Base-by-base conservation (phyloP, 2,888 invertebrate species). In the Brenthis hecate region DNA sequence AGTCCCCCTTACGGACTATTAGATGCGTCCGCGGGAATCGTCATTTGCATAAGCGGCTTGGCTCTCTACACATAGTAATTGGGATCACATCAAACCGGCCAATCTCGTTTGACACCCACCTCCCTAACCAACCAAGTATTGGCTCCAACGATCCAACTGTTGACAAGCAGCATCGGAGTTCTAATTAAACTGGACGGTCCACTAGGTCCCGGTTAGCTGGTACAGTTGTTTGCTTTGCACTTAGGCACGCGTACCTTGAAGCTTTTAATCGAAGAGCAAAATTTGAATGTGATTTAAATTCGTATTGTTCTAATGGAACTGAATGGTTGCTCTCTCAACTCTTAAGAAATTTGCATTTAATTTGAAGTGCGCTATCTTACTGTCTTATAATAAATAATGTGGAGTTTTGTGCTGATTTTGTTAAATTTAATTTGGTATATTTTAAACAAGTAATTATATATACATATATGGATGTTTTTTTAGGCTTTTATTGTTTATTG, bases 21-120 rank as follows among this genome's bases (percentile, higher is more conserved):
- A 92, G 91, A 87, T 84, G 88, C 85, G 91, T 92, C 87, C 91
- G 88, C 90, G 88, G 86, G 86, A 87, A 87, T 87, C 88, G 86
- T 86, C 88, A 92, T 92, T 92, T 92, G 91, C 92, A 92, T 92
- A 92, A 92, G 89, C 92, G 91, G 91, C 91, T 91, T 88, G 87
- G 85, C 84, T 86, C 88, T 86, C 87, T 86, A 87, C 89, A 88
- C 89, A 86, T 86, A 85, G 91, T 92, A 91, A 91, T 92, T 91
- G 90, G 88, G 88, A 90, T 89, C 90, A 88, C 88, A 85, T 84
- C 84, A 76, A 77, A 80, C 79, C 78, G 82, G 79, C 92, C 87
- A 86, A 75, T 80, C 72, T 85, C 78, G 73, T 72, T 74, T 80
- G 89, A 81, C 74, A 84, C 79, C 72, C 77, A 78, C 75, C 77